Evolutionary conservation across 92 coral and sea anemone species (phyloP), one percentile per base, ranked within the genome.

Genomic region (Zoanthus gigantus): DNA sequence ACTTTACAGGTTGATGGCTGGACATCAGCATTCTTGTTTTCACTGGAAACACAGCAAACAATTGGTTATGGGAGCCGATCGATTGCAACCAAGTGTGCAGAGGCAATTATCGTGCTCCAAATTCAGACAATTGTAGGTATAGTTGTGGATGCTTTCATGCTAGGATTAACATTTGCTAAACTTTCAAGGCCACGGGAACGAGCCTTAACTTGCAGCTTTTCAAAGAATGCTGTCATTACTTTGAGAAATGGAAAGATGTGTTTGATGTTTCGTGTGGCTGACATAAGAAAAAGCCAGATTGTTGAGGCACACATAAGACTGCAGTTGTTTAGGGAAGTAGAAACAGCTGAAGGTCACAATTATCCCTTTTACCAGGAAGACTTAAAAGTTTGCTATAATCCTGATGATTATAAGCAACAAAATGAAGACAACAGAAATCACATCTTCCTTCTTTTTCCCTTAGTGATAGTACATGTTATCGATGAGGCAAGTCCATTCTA

Each of bases 41-140:
- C 99, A 23, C 63, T 97, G 52, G 99, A 97, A 89, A 97, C 98
- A 9, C 98, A 97, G 79, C 99, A 97, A 89, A 97, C 99, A 37
- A 97, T 97, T 86, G 99, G 99, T 7, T 97, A 95, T 87, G 99
- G 99, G 13, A 89, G 79, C 45, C 90, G 99, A 30, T 83, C 94
- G 14, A 88, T 97, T 67, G 92, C 97, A 23, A 60, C 93, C 8
- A 91, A 94, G 65, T 97, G 99, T 87, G 92, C 95, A 5, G 95
- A 95, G 86, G 99, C 96, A 29, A 83, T 92, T 68, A 83, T 97
- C 2, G 13, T 92, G 12, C 34, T 97, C 8, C 99, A 97, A 56
- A 30, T 87, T 9, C 99, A 97, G 52, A 86, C 95, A 13, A 52
- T 97, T 42, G 69, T 95, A 46, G 99, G 99, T 16, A 84, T 92